Base-by-base conservation (phyloP, 2,888 invertebrate genomes). In the Scaptomyza caliginosa region DNA sequence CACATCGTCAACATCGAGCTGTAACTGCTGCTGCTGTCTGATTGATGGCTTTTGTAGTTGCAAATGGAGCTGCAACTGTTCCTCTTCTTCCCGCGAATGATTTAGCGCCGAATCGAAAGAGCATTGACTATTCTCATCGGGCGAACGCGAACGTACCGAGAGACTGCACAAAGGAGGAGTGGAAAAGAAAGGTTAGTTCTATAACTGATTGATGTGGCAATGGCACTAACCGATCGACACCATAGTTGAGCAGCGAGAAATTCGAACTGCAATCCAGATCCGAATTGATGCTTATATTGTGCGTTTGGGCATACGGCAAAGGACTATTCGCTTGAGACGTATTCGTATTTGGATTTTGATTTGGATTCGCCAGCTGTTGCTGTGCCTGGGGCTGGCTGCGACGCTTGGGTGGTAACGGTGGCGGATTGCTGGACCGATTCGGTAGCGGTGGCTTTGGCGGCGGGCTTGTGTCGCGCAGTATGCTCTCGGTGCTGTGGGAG, bases 381-480 rank as follows among this genome's bases (percentile, higher is more conserved):
- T 32, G 30, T 32, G 67, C 55, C 4, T 82, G 70, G 60, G 92
- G 91, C 68, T 91, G 91, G 77, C 86, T 90, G 84, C 89, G 92
- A 91, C 95, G 94, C 92, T 96, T 96, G 58, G 96, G 96, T 70
- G 96, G 96, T 86, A 96, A 90, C 30, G 96, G 96, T 56, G 96
- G 96, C 74, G 96, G 96, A 89, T 95, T 94, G 64, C 81, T 86
- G 49, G 88, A 82, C 94, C 95, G 93, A 83, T 94, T 94, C 57
- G 97, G 97, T 81, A 97, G 93, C 51, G 97, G 97, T 46, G 98
- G 97, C 92, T 98, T 97, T 10, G 97, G 97, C 60, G 97, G 96
- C 63, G 96, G 96, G 91, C 93, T 94, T 71, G 95, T 92, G 89
- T 94, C 94, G 88, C 93, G 92, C 86, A 96, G 92, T 81, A 96